A percentile compares a stretch with the other conserved stretches of the same genome.
Conservation (phyloP, 2,113 vertebrate species). For the Neolamprologus toae region DNA sequence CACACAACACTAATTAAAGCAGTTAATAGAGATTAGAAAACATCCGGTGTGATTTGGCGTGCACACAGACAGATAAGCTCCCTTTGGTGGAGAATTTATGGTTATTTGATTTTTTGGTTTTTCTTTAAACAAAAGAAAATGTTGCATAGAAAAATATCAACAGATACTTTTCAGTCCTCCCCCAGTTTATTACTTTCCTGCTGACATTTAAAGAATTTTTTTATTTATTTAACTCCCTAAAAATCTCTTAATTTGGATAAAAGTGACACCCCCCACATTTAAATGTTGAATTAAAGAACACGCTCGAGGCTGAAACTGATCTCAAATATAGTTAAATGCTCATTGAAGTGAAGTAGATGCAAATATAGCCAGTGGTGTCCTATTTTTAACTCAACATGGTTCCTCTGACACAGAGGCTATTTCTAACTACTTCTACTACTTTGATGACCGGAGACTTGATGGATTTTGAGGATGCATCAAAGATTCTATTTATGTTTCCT, state of each 20-base stretch:
- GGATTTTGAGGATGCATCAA: constrained; percentile 19
- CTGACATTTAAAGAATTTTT: neutral
- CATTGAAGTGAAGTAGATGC: neutral
- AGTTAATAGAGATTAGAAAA: constrained; percentile 5
- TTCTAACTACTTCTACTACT: constrained; percentile 10
- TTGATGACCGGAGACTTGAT: constrained; percentile 17
- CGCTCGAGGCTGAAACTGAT: neutral
- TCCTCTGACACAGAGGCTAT: constrained; percentile 11
- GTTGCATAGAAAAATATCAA: neutral
- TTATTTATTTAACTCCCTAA: neutral
- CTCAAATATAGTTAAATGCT: neutral
- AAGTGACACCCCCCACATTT: neutral
- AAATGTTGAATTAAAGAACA: neutral
- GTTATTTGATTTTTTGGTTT: neutral
- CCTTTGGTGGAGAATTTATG: accelerated
- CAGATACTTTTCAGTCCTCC: neutral
- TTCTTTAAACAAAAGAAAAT: neutral
- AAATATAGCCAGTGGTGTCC: neutral
- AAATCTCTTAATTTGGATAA: neutral
- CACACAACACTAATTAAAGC: neutral
- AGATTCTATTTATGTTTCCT: constrained; percentile 27
- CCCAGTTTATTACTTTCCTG: neutral
- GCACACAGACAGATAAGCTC: neutral
- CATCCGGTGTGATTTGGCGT: neutral
- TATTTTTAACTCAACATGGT: constrained; percentile 29